phyloP scores from a whole-genome alignment of 1,140 invertebrate species.

The Pogonognathellus flavescens region DNA sequence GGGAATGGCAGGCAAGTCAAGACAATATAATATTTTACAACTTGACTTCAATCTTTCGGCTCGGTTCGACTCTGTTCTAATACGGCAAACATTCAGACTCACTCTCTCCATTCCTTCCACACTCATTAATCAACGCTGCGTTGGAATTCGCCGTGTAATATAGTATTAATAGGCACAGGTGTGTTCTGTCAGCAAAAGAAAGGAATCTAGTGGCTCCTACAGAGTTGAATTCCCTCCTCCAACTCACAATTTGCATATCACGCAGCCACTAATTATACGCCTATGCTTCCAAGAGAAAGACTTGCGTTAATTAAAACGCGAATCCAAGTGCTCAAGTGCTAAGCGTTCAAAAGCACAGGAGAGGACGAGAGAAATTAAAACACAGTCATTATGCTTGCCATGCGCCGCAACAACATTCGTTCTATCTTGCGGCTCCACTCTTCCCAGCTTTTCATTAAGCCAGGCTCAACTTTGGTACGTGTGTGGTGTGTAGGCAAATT shows the following conservation, averaged over 20 bases:
- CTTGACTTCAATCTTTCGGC: background rate
- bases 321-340: slow-evolving; percentile 43
- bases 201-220: slow-evolving; percentile 51
- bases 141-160: slow-evolving; percentile 40
- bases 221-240: slow-evolving; percentile 57
- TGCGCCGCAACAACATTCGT: slow-evolving; percentile 15
- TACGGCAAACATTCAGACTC: background rate
- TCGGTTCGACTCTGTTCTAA: too few relatives aligned
- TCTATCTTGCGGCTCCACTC: background rate
- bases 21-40: background rate
- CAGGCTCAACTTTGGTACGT: too few relatives aligned
- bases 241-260: slow-evolving; percentile 64
- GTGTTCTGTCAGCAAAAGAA: slow-evolving; percentile 16
- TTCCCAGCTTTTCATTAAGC: background rate
- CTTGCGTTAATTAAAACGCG: slow-evolving; percentile 62
- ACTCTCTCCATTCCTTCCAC: background rate
- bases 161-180: slow-evolving; percentile 59
- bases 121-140: slow-evolving; percentile 59
- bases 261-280: slow-evolving; percentile 63
- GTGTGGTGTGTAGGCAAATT: too few relatives aligned
- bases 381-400: slow-evolving; percentile 14
- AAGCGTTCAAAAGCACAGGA: background rate
- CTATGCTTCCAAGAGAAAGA: slow-evolving; percentile 50
- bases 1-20: background rate
- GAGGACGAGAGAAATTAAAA: slow-evolving; percentile 42